Percentiles rank a stretch among this genome's conserved stretches.
phyloP scores from a whole-genome alignment of 2,113 vertebrate species.

The Carollia perspicillata region DNA sequence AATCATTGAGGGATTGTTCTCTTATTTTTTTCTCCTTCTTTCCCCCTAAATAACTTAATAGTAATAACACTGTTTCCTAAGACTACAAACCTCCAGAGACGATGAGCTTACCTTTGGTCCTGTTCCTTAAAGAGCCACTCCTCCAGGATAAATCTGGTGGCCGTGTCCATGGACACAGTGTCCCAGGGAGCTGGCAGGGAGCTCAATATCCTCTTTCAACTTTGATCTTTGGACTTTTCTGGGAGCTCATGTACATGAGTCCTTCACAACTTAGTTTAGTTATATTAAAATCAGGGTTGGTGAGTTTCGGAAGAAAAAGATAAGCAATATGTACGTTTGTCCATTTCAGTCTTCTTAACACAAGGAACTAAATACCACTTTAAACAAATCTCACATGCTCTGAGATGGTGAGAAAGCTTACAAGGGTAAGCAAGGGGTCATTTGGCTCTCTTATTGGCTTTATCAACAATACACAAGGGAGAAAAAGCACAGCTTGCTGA shows the following conservation, averaged over 20 bases:
- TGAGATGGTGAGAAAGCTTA: background rate
- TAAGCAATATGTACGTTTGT: background rate
- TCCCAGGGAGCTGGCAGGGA: background rate
- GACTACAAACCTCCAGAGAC: background rate
- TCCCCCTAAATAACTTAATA: background rate
- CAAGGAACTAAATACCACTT: background rate
- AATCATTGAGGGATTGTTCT: background rate
- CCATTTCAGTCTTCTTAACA: background rate
- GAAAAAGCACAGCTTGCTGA: background rate
- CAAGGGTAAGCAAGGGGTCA: background rate
- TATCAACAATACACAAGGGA: background rate
- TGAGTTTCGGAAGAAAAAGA: background rate
- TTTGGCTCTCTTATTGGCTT: background rate
- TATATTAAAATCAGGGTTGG: background rate
- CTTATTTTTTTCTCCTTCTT: background rate
- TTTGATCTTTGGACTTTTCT: conserved; percentile 55
- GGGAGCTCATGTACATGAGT: background rate
- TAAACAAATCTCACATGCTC: background rate
- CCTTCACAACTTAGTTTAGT: conserved; percentile 2
- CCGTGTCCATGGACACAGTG: background rate
- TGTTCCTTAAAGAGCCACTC: background rate
- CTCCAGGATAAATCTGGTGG: background rate
- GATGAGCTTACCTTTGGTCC: background rate
- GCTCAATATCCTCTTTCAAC: conserved; percentile 32
- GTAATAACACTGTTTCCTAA: background rate